Base-by-base conservation (phyloP, 2,113 vertebrate species). In the Canis aureus region DNA sequence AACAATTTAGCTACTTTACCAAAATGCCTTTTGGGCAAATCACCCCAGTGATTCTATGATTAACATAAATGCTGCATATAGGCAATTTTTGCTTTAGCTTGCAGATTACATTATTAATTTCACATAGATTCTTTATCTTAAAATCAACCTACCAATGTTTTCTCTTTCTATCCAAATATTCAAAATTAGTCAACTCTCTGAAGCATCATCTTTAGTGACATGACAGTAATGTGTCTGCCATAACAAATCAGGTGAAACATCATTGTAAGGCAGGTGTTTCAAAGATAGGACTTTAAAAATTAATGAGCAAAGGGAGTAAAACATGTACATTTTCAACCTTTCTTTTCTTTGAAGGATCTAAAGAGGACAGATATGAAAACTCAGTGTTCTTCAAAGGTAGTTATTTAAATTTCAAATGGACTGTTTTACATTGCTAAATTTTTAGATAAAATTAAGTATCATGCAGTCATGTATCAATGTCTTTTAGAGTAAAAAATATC, bases 401-500 rank as follows among this genome's bases (percentile, higher is more conserved):
- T 60, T 95, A 98, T 96, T 95, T 97, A 93, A 98, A 93, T 97
- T 97, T 98, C 91, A 97, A 97, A 97, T 79, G 10, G 13, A 74
- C 74, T 91, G 35, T 62, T 92, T 91, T 74, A 92, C 32, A 84
- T 64, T 90, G 67, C 38, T 93, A 89, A 76, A 86, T 79, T 97
- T 97, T 91, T 81, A 93, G 38, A 96, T 89, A 95, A 95, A 97
- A 97, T 71, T 94, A 86, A 89, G n/a, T 73, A 82, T 27, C 43
- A 74, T 55, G 32, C 79, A 90, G 19, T 94, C 67, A 90, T 73
- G 7, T 32, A 95, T 83, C 35, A 95, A 59, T 86, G 59, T 82
- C 38, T 32, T 95, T 86, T 92, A 80, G 67, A 82, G 53, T 53
- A 64, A 94, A 94, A 79, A n/a, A 64, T 53, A 84, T n/a, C 3